Evolutionary conservation across 2,797 vertebrate genomes (phyloP), one percentile per base, ranked within the genome.

Genomic region (Karalla daura): DNA sequence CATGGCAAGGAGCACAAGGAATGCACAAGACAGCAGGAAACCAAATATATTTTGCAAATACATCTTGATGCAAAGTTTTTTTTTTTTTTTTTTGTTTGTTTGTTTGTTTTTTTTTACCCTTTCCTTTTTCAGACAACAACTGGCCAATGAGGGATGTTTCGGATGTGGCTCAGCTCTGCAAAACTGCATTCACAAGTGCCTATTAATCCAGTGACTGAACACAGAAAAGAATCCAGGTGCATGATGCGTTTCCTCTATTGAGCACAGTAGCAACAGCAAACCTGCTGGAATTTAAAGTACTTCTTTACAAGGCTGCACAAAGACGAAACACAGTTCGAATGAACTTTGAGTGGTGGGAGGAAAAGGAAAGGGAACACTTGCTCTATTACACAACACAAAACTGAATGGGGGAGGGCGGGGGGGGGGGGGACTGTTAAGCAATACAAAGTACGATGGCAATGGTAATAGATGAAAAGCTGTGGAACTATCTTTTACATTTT

Each of bases 201-300:
- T 81, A 50, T 36, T 80, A 81, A 78, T 90, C 87, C 88, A 92
- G 86, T 90, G 89, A 90, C 46, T 77, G 61, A 78, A 85, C 41
- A 85, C 41, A 82, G 66, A 80, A 65, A 74, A 74, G 21, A 75
- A 81, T 62, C 41, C 62, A 76, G 60, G 86, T 71, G 78, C 36
- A 74, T 35, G 53, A 76, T 54, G 61, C 74, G 39, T 64, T 44
- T 40, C 32, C 35, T 69, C 63, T 63, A 63, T 14, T 58, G 59
- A 75, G 54, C 49, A 71, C 39, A 72, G 68, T 55, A 74, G 63
- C 50, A 74, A 83, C 60, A 66, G 58, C 36, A 53, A 65, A 45
- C 37, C 41, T 50, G 72, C 53, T 75, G 52, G 54, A 75, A 62
- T 73, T 84, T 35, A 76, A 71, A 73, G 37, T 53, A 55, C 63